phyloP scores from a whole-genome alignment of 2,797 vertebrate species.

The Poliocrania exsul region DNA sequence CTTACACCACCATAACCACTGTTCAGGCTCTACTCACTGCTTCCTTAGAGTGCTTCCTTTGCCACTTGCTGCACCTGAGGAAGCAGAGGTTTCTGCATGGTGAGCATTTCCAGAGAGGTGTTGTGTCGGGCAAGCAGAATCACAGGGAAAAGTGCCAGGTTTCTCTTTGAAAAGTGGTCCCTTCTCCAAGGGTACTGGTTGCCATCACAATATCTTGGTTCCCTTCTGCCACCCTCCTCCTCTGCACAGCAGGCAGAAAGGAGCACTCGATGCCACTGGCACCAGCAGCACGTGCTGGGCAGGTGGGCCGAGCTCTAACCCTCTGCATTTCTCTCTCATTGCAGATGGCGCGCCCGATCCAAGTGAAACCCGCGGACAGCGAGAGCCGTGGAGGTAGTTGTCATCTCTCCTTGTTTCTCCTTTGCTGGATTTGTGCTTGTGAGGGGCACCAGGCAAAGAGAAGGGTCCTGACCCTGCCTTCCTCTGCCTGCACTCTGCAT shows the following conservation, averaged over 20 bases:
- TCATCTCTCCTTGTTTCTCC: slow-evolving; percentile 79
- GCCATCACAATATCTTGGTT: background rate
- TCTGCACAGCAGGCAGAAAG: background rate
- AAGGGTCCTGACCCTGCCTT: background rate
- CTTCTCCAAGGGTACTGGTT: background rate
- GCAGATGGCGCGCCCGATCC: slow-evolving; percentile 98
- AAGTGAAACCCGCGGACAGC: slow-evolving; percentile 99
- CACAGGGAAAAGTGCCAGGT: background rate
- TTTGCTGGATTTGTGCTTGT: background rate
- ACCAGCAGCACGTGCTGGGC: background rate
- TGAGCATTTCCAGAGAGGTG: background rate
- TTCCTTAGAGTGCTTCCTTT: background rate
- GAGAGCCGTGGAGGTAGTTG: slow-evolving; percentile 99
- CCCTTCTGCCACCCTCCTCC: background rate
- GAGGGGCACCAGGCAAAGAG: background rate
- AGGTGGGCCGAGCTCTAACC: background rate
- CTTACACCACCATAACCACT: background rate
- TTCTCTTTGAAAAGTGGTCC: background rate
- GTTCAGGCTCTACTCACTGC: background rate
- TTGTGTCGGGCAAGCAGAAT: background rate
- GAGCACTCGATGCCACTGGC: background rate
- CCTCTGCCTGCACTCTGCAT: background rate
- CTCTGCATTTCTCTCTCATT: slow-evolving; percentile 61
- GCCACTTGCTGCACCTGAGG: background rate
- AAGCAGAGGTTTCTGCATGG: background rate